Conservation (phyloP, 1,140 invertebrate species). For the Lithobius niger region DNA sequence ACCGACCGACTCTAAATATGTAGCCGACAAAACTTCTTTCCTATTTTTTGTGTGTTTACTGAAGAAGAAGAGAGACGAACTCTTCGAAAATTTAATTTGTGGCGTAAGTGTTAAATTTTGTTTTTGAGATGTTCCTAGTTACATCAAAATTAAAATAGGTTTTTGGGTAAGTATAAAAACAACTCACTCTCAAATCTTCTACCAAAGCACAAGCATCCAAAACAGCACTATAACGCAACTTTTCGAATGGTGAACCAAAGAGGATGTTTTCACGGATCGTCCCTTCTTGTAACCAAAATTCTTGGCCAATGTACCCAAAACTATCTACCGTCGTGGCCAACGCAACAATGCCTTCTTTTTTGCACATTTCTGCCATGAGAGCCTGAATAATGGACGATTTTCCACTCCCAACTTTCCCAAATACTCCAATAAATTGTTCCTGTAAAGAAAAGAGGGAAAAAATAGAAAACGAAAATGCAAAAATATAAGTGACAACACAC, state of each 20-base stretch:
- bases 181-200: slow-evolving; percentile 47
- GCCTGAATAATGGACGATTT: slow-evolving; percentile 60
- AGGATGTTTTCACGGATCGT: slow-evolving; percentile 86
- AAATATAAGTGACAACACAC: too few relatives aligned
- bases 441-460: too few relatives aligned
- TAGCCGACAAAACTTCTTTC: too few relatives aligned
- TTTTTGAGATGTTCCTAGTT: too few relatives aligned
- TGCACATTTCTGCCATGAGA: slow-evolving; percentile 57
- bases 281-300: slow-evolving; percentile 79
- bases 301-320: slow-evolving; percentile 77
- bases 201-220: slow-evolving; percentile 69
- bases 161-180: too few relatives aligned
- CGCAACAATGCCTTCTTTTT: slow-evolving; percentile 38
- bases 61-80: too few relatives aligned
- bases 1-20: too few relatives aligned
- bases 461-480: too few relatives aligned
- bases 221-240: slow-evolving; percentile 50
- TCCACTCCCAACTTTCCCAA: slow-evolving; percentile 49
- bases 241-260: slow-evolving; percentile 70
- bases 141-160: too few relatives aligned
- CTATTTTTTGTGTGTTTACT: too few relatives aligned
- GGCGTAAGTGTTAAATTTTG: too few relatives aligned
- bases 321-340: slow-evolving; percentile 40
- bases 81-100: too few relatives aligned
- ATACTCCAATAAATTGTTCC: slow-evolving; percentile 46